A percentile compares a stretch with the other conserved stretches of the same genome.
These are phyloP conservation scores for Cylindroiulus punctatus DNA, from an alignment of 2,888 invertebrate genomes.

Conservation along the genomic window DNA sequence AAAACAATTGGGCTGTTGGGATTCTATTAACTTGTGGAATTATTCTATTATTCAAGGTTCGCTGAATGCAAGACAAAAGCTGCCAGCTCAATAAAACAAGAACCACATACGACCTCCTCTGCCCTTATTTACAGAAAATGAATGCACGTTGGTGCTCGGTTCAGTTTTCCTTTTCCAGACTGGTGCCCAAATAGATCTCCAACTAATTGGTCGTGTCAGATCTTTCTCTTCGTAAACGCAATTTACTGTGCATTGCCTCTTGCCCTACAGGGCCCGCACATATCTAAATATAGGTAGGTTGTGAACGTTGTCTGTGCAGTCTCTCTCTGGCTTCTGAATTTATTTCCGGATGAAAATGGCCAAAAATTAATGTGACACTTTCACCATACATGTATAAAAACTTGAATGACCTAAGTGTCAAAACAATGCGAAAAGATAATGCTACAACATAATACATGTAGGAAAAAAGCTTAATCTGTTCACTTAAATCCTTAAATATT, in stretches of 20 bases:
- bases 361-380: too few species aligned
- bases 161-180: constrained; percentile 20
- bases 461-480: too few species aligned
- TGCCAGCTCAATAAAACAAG: background rate
- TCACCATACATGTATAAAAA: too few species aligned
- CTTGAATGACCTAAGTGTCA: too few species aligned
- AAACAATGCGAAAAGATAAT: too few species aligned
- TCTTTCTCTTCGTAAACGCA: background rate
- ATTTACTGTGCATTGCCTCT: background rate
- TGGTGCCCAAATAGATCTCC: background rate
- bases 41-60: constrained; percentile 19
- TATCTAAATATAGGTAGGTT: background rate
- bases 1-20: background rate
- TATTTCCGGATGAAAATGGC: background rate
- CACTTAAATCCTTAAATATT: too few species aligned
- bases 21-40: background rate
- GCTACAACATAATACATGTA: too few species aligned
- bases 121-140: background rate
- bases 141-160: background rate
- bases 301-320: background rate
- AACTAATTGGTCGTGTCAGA: constrained; percentile 4
- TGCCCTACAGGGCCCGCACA: too few species aligned
- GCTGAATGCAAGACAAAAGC: background rate
- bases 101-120: background rate
- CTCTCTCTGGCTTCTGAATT: background rate